These are phyloP conservation scores for Melanotus villosus DNA, from an alignment of 2,888 invertebrate species.

Conservation along the genomic window DNA sequence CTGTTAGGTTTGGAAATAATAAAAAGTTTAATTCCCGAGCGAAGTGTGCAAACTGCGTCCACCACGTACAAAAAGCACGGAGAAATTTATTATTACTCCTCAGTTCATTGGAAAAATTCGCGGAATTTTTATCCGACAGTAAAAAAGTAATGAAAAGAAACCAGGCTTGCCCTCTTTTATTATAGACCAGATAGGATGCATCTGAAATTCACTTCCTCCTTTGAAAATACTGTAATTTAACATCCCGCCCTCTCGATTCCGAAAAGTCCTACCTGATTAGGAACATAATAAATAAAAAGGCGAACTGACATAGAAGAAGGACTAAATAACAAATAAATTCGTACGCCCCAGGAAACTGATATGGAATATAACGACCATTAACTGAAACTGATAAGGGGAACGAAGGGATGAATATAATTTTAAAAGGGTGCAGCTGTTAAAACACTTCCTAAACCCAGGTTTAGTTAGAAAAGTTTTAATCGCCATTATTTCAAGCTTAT, in stretches of 20 bases:
- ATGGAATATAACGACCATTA: background rate
- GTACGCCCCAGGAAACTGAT: background rate
- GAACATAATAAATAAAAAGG: background rate
- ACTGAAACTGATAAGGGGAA: background rate
- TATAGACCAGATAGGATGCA: constrained; percentile 10
- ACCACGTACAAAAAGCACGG: constrained; percentile 2
- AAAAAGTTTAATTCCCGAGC: constrained; percentile 6
- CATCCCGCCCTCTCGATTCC: background rate
- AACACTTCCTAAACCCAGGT: too few relatives aligned
- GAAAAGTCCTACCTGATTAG: constrained; percentile 14
- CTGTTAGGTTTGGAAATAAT: constrained; percentile 9
- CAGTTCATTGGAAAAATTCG: constrained; percentile 23
- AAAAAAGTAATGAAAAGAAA: constrained; percentile 20
- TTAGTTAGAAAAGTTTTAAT: too few relatives aligned
- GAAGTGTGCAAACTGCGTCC: constrained; percentile 1
- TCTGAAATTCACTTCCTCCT: constrained; percentile 10
- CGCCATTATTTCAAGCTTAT: too few relatives aligned
- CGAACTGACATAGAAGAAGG: too few relatives aligned
- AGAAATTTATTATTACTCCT: constrained; percentile 20
- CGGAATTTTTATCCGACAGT: constrained; percentile 8
- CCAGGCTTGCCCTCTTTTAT: background rate
- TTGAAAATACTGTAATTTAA: background rate
- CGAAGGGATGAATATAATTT: background rate
- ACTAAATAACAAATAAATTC: background rate
- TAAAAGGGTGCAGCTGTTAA: too few relatives aligned